Evolutionary conservation across 2,797 vertebrate genomes (phyloP).

Genomic region (Psittacula echo): DNA sequence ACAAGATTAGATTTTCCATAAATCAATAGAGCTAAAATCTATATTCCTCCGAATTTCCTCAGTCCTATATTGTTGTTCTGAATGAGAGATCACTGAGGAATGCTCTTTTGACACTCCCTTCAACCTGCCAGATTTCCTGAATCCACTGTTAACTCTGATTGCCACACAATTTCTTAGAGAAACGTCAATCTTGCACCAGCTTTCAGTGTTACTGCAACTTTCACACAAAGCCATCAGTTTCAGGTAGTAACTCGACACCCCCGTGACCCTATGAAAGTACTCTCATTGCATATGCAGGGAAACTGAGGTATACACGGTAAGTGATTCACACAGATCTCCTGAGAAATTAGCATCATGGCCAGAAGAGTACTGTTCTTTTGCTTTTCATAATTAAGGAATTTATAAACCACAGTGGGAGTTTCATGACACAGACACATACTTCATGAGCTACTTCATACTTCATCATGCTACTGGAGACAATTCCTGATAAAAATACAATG

Average conservation of each 20-base stretch:
- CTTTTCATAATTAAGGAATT: not conserved
- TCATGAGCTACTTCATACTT: not conserved
- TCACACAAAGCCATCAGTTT: not conserved
- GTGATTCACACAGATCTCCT: not conserved
- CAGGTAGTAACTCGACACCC: not conserved
- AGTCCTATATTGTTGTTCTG: not conserved
- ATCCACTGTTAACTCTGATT: not conserved
- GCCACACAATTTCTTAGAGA: not conserved
- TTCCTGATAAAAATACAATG: not conserved
- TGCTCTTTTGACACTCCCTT: not conserved
- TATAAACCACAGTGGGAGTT: not conserved
- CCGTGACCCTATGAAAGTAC: not conserved
- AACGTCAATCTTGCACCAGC: not conserved
- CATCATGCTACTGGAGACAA: not conserved
- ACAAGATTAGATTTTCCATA: slow-evolving; percentile 46
- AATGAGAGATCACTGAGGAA: not conserved
- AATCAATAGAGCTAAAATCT: slow-evolving; percentile 46
- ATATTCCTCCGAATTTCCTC: not conserved
- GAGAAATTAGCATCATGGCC: not conserved
- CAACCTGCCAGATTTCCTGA: not conserved
- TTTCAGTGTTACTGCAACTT: not conserved
- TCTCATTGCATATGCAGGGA: not conserved
- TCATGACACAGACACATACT: not conserved
- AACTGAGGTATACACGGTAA: not conserved
- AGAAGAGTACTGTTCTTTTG: not conserved